Evolutionary conservation across 2,797 vertebrate genomes (phyloP), one percentile per base, ranked within the genome.

Genomic region (Tinamus major): DNA sequence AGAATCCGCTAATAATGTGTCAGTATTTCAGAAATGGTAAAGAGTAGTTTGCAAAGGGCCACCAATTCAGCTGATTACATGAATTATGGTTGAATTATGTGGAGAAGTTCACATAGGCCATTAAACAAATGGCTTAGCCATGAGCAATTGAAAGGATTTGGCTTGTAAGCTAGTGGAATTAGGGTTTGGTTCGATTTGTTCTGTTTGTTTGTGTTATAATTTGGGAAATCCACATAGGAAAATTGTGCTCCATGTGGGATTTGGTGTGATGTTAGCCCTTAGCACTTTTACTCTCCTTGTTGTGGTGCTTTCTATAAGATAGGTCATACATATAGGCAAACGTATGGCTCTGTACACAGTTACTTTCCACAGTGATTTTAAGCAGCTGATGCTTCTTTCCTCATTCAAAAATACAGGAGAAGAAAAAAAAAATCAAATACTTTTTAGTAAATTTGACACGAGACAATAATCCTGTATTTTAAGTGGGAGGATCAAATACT

Each of bases 211-310:
- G 31, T 58, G 27, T 49, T 90, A 51, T 93, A 74, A 64, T 44
- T 42, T 76, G 46, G 39, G 26, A 93, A 90, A 88, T 88, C 49
- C 27, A 14, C 39, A 10, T 59, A 68, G 33, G 69, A 83, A 75
- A 72, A 59, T 33, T 42, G 16, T 79, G 80, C 16, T 78, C 46
- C 44, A 13, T 35, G 27, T 85, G 63, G 35, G 19, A 94, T 87
- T 89, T 69, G 13, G 88, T 91, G 53, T 17, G 79, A n/a, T 64
- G 49, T 90, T 44, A 44, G 95, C 92, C 83, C 92, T 93, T 89
- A 80, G 39, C 78, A 75, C 72, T 39, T 79, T 80, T 15, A 35
- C 21, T 82, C n/a, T 68, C 49, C n/a, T 74, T n/a, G 80, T 31
- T 90, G 49, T 90, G 84, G 77, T 91, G 82, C 55, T 82, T 85